Base-by-base conservation (phyloP, 2,888 invertebrate species). In the Protula sp. region DNA sequence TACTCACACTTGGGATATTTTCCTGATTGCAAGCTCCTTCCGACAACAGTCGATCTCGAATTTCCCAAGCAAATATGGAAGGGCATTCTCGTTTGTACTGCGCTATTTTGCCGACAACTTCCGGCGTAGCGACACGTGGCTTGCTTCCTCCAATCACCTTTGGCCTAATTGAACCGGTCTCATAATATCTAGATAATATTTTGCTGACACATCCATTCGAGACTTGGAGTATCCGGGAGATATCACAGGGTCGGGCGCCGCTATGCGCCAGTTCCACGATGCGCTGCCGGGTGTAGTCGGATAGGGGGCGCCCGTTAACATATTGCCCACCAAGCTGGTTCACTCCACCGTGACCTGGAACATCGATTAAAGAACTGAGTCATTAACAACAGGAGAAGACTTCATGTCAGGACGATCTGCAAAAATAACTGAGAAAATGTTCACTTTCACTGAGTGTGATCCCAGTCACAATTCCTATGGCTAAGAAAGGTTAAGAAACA, bases 121-220 rank as follows among this genome's bases (percentile, higher is more conserved):
- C 89, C 2, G 70, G 70, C 22, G 94, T 94, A 31, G 94, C 94
- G 61, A 94, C 94, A 54, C 94, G 86, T 0, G 94, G 94, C 82
- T 95, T 95, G 52, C 94, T 94, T 58, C 95, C 95, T 29, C 95
- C 95, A 74, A 97, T 97, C 38, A 95, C 95, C 28, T 95, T 86
- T 9, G 95, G 95, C 73, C 93, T 85, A 73, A 97, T 97, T 48
- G 94, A 94, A 51, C 95, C 95, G 54, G 95, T 95, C 84, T 97
- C 95, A 85, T 97, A 95, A 84, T 94, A 94, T 88, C 57, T 91
- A 84, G 95, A 95, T 70, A 98, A 87, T 74, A 98, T 98, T 85
- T 98, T 98, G 79, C 94, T 93, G 74, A 98, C 94, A 84, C 94
- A 98, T 76, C 97, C 97, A 82, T 98, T 98, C 81, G 94, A 94